Evolutionary conservation across 2,888 invertebrate genomes (phyloP).

Genomic region (Graphium colonna): DNA sequence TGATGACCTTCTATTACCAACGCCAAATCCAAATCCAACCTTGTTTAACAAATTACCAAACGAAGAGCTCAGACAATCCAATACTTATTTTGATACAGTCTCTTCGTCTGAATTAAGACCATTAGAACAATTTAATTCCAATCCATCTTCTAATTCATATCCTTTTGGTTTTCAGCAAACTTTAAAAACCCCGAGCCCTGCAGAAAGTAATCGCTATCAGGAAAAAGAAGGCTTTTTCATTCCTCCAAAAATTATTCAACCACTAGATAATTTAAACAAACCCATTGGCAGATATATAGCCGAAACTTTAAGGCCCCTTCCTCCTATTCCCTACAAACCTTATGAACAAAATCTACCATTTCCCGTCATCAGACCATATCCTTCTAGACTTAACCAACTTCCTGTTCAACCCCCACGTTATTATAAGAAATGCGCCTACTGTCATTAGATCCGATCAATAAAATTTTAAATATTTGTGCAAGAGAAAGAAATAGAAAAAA

Average conservation of each 20-base stretch:
- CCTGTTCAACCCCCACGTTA: background rate
- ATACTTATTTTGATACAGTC: slow-evolving; percentile 1
- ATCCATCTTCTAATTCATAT: slow-evolving; percentile 19
- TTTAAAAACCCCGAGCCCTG: background rate
- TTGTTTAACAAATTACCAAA: slow-evolving; percentile 1
- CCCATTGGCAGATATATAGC: slow-evolving; percentile 3
- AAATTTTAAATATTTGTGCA: background rate
- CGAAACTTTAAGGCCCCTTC: slow-evolving; percentile 5
- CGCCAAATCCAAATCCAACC: background rate
- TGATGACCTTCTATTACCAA: background rate
- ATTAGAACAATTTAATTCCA: slow-evolving; percentile 6
- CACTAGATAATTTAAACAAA: background rate
- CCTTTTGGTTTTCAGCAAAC: slow-evolving; percentile 4
- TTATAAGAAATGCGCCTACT: slow-evolving; percentile 9
- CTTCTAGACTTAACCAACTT: background rate
- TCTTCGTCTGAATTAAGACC: slow-evolving; percentile 1
- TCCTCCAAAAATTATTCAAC: background rate
- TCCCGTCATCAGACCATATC: background rate
- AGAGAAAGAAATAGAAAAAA: background rate
- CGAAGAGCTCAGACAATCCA: background rate
- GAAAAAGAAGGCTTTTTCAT: background rate
- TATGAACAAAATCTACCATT: background rate
- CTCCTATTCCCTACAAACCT: slow-evolving; percentile 1
- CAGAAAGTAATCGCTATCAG: slow-evolving; percentile 1
- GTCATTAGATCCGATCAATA: background rate